Base-by-base conservation (phyloP, 2,113 vertebrate genomes). In the Syngnathoides biaculeatus region DNA sequence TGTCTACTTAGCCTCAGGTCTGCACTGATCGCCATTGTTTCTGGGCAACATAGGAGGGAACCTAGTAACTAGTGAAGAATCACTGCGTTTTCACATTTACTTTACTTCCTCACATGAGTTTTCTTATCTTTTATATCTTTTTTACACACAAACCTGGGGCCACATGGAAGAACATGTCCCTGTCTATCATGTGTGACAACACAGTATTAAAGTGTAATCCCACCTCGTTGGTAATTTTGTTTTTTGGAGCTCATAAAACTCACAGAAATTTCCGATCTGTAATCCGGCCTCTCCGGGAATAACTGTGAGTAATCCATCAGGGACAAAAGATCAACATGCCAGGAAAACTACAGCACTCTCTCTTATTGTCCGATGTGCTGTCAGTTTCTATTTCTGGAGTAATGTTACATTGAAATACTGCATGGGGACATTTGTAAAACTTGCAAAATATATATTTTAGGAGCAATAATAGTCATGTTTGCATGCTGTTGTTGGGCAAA, bases 41-140 rank as follows among this genome's bases (percentile, higher is more conserved):
- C 79, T 30, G n/a, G 65, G 70, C 75, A 86, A 83, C 68, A 17
- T 11, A n/a, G 72, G 63, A 43, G 63, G 66, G 24, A 78, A 79
- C 55, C 57, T 67, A 59, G 76, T 68, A 59, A 78, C 78, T 59
- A 67, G 19, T 8, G 0, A 20, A 2, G 35, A 59, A 2, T 56
- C 45, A 77, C 35, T n/a, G n/a, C n/a, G n/a, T 76, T 39, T 35
- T 39, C 59, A 57, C 55, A 66, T 52, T 24, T 69, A 19, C 13
- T 62, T 71, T 39, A 19, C 20, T 12, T 47, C 43, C 43, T 56
- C 30, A 6, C 17, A 26, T 42, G 24, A 1, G 48, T 10, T 50
- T 50, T n/a, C 48, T n/a, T 50, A 48, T 5, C 17, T 20, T 48
- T n/a, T n/a, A 2, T n/a, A 50, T 40, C 8, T 40, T n/a, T n/a